phyloP scores from a whole-genome alignment of 1,140 invertebrate genomes.

The Tribolium madens region DNA sequence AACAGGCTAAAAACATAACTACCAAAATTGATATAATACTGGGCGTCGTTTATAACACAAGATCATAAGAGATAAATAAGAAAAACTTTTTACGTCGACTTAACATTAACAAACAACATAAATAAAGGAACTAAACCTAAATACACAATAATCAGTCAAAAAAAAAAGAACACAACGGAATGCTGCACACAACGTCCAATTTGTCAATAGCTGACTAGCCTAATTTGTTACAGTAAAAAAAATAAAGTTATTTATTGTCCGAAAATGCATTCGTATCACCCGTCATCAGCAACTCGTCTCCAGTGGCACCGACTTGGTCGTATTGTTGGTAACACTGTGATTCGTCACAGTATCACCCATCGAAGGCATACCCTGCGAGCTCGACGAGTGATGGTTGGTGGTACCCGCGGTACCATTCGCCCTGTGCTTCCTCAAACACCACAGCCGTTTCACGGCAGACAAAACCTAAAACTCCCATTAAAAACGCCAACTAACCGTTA shows the following conservation, averaged over 20 bases:
- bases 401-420: slow-evolving; percentile 68
- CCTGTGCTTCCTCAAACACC: slow-evolving; percentile 71
- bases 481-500: not conserved
- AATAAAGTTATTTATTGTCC: slow-evolving; percentile 7
- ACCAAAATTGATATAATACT: slow-evolving; percentile 21
- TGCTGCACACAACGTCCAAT: slow-evolving; percentile 12
- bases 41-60: slow-evolving; percentile 33
- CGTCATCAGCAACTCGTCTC: slow-evolving; percentile 70
- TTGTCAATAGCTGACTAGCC: slow-evolving; percentile 19
- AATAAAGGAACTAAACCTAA: slow-evolving; percentile 39
- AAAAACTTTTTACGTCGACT: slow-evolving; percentile 12
- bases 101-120: slow-evolving; percentile 39
- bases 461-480: slow-evolving; percentile 68
- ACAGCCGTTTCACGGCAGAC: slow-evolving; percentile 75
- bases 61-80: not conserved
- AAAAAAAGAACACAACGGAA: slow-evolving; percentile 27
- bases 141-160: slow-evolving; percentile 35
- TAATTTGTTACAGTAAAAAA: slow-evolving; percentile 10
- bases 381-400: slow-evolving; percentile 71
- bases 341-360: slow-evolving; percentile 79
- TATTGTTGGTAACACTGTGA: slow-evolving; percentile 63
- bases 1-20: slow-evolving; percentile 22
- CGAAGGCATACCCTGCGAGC: slow-evolving; percentile 81
- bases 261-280: not conserved
- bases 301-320: slow-evolving; percentile 65